These are phyloP conservation scores for Epizoanthus scotinus DNA, from an alignment of 92 coral and sea anemone species.

Conservation along the genomic window DNA sequence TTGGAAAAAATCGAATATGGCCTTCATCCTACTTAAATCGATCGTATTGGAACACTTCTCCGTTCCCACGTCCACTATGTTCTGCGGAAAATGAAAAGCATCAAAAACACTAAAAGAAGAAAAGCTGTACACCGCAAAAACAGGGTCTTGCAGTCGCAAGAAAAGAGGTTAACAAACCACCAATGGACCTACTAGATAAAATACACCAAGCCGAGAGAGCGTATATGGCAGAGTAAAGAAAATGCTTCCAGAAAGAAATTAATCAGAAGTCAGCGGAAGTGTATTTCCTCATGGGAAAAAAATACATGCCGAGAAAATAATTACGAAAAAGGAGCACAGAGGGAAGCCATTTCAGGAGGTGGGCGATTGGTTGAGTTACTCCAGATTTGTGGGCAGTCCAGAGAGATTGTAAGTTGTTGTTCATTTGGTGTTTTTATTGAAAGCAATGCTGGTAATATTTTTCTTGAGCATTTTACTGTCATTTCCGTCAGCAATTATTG, in stretches of 20 bases:
- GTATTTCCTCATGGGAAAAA: constrained; percentile 2
- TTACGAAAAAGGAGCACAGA: neutral
- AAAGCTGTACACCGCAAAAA: neutral
- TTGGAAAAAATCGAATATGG: neutral
- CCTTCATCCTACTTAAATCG: neutral
- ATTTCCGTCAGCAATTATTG: too few species aligned
- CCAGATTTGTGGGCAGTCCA: too few species aligned
- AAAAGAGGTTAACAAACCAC: constrained; percentile 9
- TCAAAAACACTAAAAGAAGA: neutral
- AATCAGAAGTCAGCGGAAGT: neutral
- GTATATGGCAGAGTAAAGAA: neutral
- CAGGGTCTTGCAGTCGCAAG: neutral
- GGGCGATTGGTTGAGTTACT: constrained; percentile 3
- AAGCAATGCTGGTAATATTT: too few species aligned
- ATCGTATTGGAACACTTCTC: too few species aligned
- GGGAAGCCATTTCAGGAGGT: constrained; percentile 16
- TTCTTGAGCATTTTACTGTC: too few species aligned
- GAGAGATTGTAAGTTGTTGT: too few species aligned
- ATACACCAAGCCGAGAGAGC: neutral
- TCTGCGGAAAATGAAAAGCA: too few species aligned
- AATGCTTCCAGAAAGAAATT: constrained; percentile 10
- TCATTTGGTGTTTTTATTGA: too few species aligned
- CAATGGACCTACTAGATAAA: constrained; percentile 15
- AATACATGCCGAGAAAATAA: neutral
- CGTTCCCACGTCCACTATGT: too few species aligned